Evolutionary conservation across 2,888 invertebrate species (phyloP), one percentile per base, ranked within the genome.

Genomic region (Folsomia manolachei): DNA sequence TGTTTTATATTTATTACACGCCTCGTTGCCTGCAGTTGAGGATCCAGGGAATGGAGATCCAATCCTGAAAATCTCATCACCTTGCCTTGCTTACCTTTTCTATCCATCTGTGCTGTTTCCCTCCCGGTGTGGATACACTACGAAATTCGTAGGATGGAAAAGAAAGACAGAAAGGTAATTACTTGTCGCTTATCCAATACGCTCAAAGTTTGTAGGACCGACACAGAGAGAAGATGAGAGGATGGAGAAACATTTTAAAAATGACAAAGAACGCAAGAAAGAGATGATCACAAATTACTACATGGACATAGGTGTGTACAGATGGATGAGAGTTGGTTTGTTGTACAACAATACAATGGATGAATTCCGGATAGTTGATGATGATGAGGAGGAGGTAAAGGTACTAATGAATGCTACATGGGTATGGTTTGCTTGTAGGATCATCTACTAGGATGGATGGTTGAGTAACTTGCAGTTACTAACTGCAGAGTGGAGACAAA

Each of bases 401-500:
- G n/a, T n/a, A n/a, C 26, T 64, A 7, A 64, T 7, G 21, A 63
- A 63, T 14, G 64, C 7, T 7, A 27, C 9, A 19, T 2, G 2
- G 23, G n/a, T 2, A 7, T 66, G 67, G 67, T 64, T 64, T 64
- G 64, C 14, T 56, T 19, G n/a, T n/a, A n/a, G n/a, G n/a, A n/a
- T n/a, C n/a, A n/a, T n/a, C n/a, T n/a, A n/a, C n/a, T n/a, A n/a
- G n/a, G n/a, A n/a, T n/a, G 39, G 66, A 66, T 66, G 66, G 66
- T 26, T 64, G n/a, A 67, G 52, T 66, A 51, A 67, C 67, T 21
- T n/a, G n/a, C n/a, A n/a, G n/a, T n/a, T n/a, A n/a, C n/a, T n/a
- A n/a, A n/a, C n/a, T n/a, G n/a, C n/a, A n/a, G 67, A 53, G 24
- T 67, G 66, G 66, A 66, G 66, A 66, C 66, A 66, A 66, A 66